Base-by-base conservation (phyloP, 2,888 invertebrate species). In the Caenorhabditis panamensis region DNA sequence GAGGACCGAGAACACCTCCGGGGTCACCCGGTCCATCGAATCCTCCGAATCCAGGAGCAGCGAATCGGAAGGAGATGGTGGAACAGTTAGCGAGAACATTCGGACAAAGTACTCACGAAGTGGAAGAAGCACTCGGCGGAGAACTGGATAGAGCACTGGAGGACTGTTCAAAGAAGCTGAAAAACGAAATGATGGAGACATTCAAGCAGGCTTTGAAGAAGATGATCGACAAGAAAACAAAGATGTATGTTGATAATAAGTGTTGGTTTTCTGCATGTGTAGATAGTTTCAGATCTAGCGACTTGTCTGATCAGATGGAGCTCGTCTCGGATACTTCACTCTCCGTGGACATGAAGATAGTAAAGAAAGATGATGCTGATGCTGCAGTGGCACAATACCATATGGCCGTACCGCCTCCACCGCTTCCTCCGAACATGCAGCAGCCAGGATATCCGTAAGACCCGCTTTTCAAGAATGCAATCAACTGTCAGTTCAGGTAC, bases 231-330 rank as follows among this genome's bases (percentile, higher is more conserved):
- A 62, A 51, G 20, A 73, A 66, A 22, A 11, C 58, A 8, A 71
- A 59, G 31, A 31, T 31, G 31, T 31, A 31, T 6, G 31, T 31
- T 4, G 31, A 31, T 4, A 31, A 9, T 6, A 9, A 49, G 54
- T 47, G 58, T 66, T 9, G 18, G 18, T 62, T 63, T 59, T 31
- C 36, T 18, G 31, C n/a, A 56, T 36, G 1, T 36, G 20, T 18
- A 24, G 13, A 49, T 24, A 41, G 20, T 73, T 68, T 18, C 64
- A 72, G 82, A 20, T 54, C 76, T 28, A 41, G 62, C 20, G 67
- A 61, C 5, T 44, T 81, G 1, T 85, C 85, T 0, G 84, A 82
- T 47, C 68, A 84, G 31, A 85, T 84, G 84, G 85, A 86, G 44
- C 59, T 84, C 24, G 85, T 83, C 6, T 84, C 83, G 1, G 84